A percentile compares a stretch with the other conserved stretches of the same genome.
phyloP scores from a whole-genome alignment of 2,797 vertebrate species.

The Falco peregrinus region DNA sequence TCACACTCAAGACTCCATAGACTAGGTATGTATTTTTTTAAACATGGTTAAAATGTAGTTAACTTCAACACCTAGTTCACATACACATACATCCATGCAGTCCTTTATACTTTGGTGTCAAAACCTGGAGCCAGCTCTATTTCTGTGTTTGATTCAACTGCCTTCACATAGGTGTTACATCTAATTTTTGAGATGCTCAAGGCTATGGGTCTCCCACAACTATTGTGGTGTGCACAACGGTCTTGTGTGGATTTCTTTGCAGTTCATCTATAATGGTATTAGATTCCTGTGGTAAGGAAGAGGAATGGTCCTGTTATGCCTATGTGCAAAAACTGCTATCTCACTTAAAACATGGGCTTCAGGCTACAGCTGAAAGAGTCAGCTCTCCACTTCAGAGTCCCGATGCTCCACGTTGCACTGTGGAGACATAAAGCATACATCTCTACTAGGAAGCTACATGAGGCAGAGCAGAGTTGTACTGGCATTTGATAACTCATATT shows the following conservation, averaged over 20 bases:
- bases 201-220: background rate
- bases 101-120: background rate
- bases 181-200: background rate
- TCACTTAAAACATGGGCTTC: background rate
- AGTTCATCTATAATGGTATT: background rate
- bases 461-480: background rate
- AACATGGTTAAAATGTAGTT: background rate
- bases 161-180: background rate
- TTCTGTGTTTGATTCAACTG: background rate
- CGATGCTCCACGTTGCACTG: background rate
- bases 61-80: background rate
- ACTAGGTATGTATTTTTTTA: background rate
- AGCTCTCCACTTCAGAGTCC: background rate
- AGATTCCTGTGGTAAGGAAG: background rate
- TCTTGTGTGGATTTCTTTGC: background rate
- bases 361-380: background rate
- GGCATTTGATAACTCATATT: background rate
- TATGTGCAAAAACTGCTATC: background rate
- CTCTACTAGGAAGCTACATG: background rate
- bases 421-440: background rate
- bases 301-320: background rate
- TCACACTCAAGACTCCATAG: background rate
- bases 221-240: background rate
- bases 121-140: background rate
- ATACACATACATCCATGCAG: background rate